Conservation (phyloP, 1,140 invertebrate genomes). For the Elysia chlorotica region DNA sequence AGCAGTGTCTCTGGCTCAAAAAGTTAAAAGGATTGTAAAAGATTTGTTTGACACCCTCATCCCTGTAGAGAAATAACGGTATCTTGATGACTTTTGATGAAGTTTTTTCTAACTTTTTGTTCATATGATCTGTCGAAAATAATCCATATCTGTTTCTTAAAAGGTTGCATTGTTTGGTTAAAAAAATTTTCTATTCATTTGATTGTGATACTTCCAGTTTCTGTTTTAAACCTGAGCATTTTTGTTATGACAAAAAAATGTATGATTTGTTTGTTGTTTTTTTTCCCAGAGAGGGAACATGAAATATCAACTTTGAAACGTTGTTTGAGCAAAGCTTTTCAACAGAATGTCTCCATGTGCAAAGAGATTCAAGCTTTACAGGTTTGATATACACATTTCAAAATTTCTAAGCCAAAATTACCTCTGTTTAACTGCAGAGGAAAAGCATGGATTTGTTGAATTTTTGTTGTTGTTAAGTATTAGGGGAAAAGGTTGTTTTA, state of each 20-base stretch:
- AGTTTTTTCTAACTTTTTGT: no score
- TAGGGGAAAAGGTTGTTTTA: neutral
- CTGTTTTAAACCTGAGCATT: neutral
- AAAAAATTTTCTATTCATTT: no score
- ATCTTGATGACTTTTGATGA: no score
- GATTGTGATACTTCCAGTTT: neutral
- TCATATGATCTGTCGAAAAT: no score
- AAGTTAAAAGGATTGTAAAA: no score
- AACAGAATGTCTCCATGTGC: constrained; percentile 39
- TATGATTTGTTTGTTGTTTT: constrained; percentile 2
- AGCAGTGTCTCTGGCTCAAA: no score
- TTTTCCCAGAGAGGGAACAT: constrained; percentile 45
- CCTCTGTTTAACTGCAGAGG: neutral
- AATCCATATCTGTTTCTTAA: no score
- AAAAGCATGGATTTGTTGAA: neutral
- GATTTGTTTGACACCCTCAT: no score
- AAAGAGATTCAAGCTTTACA: constrained; percentile 51
- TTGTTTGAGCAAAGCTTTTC: constrained; percentile 31
- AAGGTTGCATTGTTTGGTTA: no score
- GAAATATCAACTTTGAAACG: constrained; percentile 44
- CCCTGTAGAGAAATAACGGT: no score
- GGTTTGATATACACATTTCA: constrained; percentile 26
- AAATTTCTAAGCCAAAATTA: no score
- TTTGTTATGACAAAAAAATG: neutral
- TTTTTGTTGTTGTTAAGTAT: neutral